Base-by-base conservation (phyloP, 2,888 invertebrate genomes). In the Clunio marinus region DNA sequence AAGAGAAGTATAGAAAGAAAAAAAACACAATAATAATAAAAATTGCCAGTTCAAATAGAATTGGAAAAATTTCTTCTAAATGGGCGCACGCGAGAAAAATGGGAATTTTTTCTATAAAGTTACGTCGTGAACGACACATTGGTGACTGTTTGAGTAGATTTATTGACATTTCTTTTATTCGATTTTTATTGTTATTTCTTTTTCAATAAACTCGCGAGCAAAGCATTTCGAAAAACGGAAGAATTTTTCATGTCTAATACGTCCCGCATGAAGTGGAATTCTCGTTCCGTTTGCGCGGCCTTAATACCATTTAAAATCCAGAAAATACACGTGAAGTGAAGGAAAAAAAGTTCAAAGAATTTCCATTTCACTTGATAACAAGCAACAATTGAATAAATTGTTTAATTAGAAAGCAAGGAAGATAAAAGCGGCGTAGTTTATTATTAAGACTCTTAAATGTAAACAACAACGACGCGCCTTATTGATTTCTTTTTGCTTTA, bases 91-190 rank as follows among this genome's bases (percentile, higher is more conserved):
- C 27, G 57, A 27, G 57, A 13, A 51, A 22, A 27, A 27, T 57
- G n/a, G 57, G 27, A 57, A 55, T 17, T 55, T 4, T 45, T 55
- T 13, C 8, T 10, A 27, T 15, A 28, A 28, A 25, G 58, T n/a
- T 25, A 62, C 5, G 24, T 32, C 15, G 13, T 20, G 20, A 63
- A 63, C 24, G 37, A 62, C 63, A 63, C 46, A 45, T 45, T 13
- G 63, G 46, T 37, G 37, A 41, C 62, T 62, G 10, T 63, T 46
- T 45, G 2, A 63, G 63, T 63, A 46, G 63, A 63, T 63, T 63
- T 63, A 63, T 63, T 63, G 63, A 46, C 63, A 63, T 63, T 63
- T 63, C 63, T 63, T 63, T 63, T 46, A 63, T 63, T 63, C 63
- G 63, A 45, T 63, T 63, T 63, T 63, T 63, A 63, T 63, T 63